Conservation (phyloP, 2,113 vertebrate genomes). For the Hiodon alosoides region DNA sequence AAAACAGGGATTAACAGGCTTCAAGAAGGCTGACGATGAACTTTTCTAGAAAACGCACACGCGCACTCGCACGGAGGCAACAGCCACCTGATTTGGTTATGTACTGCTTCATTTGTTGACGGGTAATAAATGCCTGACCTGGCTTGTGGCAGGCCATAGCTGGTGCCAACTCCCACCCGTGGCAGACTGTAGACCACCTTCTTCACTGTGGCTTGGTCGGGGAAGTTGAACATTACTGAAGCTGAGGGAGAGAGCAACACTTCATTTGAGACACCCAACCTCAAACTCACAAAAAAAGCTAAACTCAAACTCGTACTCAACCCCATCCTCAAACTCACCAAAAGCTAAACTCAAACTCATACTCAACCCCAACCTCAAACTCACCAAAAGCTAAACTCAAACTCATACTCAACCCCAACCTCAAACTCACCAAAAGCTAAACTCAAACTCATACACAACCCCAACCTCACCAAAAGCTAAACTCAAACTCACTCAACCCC, state of each 20-base stretch:
- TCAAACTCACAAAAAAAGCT: background rate
- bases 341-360: too few relatives aligned
- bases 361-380: too few relatives aligned
- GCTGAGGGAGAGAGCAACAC: slow-evolving; percentile 61
- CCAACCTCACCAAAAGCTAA: too few relatives aligned
- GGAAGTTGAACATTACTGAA: slow-evolving; percentile 99
- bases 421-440: too few relatives aligned
- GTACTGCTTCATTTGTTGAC: too few relatives aligned
- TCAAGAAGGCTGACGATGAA: too few relatives aligned
- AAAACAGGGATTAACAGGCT: too few relatives aligned
- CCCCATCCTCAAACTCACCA: too few relatives aligned
- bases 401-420: too few relatives aligned
- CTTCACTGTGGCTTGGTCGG: slow-evolving; percentile 95
- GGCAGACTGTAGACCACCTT: slow-evolving; percentile 97
- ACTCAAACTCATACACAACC: too few relatives aligned
- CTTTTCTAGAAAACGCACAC: background rate
- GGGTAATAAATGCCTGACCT: slow-evolving; percentile 62
- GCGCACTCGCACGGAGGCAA: background rate
- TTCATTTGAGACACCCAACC: background rate
- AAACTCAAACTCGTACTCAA: background rate
- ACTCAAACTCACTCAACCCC: too few relatives aligned
- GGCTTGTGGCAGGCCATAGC: slow-evolving; percentile 95
- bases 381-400: too few relatives aligned
- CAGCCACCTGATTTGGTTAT: background rate
- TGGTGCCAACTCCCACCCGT: slow-evolving; percentile 95